Percentiles rank a stretch among this genome's conserved stretches.
Evolutionary conservation across 2,113 vertebrate species (phyloP).

Genomic region (Zingel zingel): DNA sequence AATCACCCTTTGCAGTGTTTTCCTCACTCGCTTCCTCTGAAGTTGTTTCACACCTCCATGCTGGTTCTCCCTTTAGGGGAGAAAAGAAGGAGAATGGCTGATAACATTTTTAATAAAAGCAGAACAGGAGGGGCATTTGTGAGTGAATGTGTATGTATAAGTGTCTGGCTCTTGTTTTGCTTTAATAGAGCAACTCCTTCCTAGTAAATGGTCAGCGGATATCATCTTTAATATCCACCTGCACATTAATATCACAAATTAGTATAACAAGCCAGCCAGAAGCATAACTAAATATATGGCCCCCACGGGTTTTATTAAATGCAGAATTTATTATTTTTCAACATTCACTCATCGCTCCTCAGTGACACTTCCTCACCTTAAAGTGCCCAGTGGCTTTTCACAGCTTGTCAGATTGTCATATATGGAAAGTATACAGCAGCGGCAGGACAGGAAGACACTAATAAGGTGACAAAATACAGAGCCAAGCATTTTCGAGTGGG

Average conservation of each 20-base stretch:
- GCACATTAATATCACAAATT: slow-evolving; percentile 62
- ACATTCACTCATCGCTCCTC: slow-evolving; percentile 50
- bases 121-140: slow-evolving; percentile 1
- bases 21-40: slow-evolving; percentile 39
- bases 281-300: slow-evolving; percentile 51
- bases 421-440: slow-evolving; percentile 65
- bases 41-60: slow-evolving; percentile 34
- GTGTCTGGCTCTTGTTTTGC: slow-evolving; percentile 11
- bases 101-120: slow-evolving; percentile 45
- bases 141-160: background rate
- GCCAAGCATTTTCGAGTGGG: slow-evolving; percentile 72
- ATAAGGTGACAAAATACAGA: slow-evolving; percentile 80
- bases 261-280: slow-evolving; percentile 43
- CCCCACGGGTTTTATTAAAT: slow-evolving; percentile 34
- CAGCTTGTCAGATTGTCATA: slow-evolving; percentile 72
- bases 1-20: slow-evolving; percentile 33
- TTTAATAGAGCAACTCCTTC: slow-evolving; percentile 21
- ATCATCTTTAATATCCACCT: slow-evolving; percentile 45
- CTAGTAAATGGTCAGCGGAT: slow-evolving; percentile 32
- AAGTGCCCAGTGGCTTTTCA: slow-evolving; percentile 64
- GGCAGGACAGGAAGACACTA: slow-evolving; percentile 75
- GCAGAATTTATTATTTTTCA: slow-evolving; percentile 60
- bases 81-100: slow-evolving; percentile 20
- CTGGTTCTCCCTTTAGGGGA: slow-evolving; percentile 32
- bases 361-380: slow-evolving; percentile 67